Evolutionary conservation across 2,888 invertebrate species (phyloP).

Genomic region (Formica aserva): DNA sequence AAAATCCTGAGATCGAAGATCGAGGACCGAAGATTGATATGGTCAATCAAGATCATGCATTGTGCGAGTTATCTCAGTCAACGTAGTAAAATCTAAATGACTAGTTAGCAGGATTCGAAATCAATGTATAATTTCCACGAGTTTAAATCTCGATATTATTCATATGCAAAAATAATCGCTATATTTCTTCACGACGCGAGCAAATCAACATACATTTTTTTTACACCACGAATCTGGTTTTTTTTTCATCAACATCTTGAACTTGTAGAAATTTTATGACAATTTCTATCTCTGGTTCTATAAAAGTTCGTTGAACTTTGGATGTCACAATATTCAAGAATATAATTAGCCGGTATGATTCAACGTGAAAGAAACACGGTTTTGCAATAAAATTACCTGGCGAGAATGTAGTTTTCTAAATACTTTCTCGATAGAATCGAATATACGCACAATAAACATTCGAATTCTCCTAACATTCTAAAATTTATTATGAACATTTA

Average conservation of each 20-base stretch:
- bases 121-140: background rate
- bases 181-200: background rate
- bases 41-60: background rate
- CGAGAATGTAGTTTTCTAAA: background rate
- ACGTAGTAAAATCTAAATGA: conserved; percentile 16
- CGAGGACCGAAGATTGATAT: background rate
- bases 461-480: background rate
- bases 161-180: background rate
- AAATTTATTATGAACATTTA: background rate
- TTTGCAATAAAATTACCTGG: no score
- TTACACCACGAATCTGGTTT: background rate
- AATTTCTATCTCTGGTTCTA: background rate
- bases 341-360: background rate
- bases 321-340: background rate
- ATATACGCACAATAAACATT: background rate
- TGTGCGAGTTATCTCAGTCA: background rate
- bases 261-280: background rate
- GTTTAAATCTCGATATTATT: background rate
- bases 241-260: background rate
- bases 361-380: no score
- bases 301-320: background rate
- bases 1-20: background rate
- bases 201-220: background rate
- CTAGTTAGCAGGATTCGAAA: background rate
- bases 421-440: background rate